Evolutionary conservation across 2,888 invertebrate genomes (phyloP).

Genomic region (Ferdinandea cuprea): DNA sequence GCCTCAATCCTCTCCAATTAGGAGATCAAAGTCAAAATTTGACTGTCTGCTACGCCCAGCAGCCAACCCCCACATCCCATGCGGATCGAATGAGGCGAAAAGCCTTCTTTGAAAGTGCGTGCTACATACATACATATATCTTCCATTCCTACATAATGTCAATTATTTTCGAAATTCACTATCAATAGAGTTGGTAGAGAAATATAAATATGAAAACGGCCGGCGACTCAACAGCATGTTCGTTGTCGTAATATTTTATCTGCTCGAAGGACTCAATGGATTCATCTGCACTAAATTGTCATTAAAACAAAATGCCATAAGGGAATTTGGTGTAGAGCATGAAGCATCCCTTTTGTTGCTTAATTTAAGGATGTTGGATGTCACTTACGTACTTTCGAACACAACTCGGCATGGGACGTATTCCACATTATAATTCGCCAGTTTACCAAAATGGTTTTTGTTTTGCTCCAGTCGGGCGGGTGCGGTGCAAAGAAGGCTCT

Average conservation of each 20-base stretch:
- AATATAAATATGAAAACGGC: neutral
- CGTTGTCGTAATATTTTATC: slow-evolving; percentile 30
- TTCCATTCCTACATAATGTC: slow-evolving; percentile 1
- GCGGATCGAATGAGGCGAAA: slow-evolving; percentile 29
- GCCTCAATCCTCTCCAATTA: slow-evolving; percentile 43
- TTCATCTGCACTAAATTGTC: slow-evolving; percentile 48
- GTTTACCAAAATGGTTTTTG: slow-evolving; percentile 70
- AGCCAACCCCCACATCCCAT: slow-evolving; percentile 6
- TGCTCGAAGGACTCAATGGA: slow-evolving; percentile 12
- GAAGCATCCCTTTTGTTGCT: slow-evolving; percentile 52
- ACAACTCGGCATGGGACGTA: slow-evolving; percentile 49
- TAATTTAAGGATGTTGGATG: slow-evolving; percentile 61
- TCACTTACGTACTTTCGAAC: slow-evolving; percentile 51
- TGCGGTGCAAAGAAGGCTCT: slow-evolving; percentile 54
- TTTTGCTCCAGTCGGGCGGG: slow-evolving; percentile 46
- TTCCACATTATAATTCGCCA: slow-evolving; percentile 67
- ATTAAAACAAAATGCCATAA: slow-evolving; percentile 53
- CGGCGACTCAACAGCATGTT: neutral
- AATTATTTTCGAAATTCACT: slow-evolving; percentile 18
- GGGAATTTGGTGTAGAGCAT: slow-evolving; percentile 40
- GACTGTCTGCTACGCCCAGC: slow-evolving; percentile 19
- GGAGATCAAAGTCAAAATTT: slow-evolving; percentile 56
- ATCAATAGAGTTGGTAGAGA: neutral
- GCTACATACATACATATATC: slow-evolving; percentile 15
- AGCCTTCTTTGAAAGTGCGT: slow-evolving; percentile 15